Evolutionary conservation across 2,888 invertebrate genomes (phyloP).

Genomic region (Thumatha senex): DNA sequence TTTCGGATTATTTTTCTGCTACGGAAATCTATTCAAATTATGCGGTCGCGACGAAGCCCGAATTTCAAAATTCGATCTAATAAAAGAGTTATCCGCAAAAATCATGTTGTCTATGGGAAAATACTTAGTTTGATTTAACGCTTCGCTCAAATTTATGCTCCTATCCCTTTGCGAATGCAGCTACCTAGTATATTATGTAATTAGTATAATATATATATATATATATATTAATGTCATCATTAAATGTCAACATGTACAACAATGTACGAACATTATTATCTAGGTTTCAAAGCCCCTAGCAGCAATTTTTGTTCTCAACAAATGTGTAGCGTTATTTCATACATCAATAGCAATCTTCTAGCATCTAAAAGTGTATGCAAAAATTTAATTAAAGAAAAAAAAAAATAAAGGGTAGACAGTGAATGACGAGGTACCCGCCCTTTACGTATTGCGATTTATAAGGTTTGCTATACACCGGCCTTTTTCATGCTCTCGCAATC

Average conservation of each 20-base stretch:
- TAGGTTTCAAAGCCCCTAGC: constrained; percentile 2
- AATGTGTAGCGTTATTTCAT: constrained; percentile 34
- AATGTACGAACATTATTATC: not conserved
- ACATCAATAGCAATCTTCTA: not conserved
- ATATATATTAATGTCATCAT: not conserved
- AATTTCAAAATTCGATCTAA: no score
- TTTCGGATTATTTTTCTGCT: no score
- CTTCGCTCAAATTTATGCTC: no score
- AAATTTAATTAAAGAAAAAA: constrained; percentile 75
- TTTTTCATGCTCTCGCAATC: constrained; percentile 64
- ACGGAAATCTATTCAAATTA: no score
- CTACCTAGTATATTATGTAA: no score
- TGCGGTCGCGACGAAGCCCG: no score
- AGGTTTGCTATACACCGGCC: constrained; percentile 54
- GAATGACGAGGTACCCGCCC: constrained; percentile 69
- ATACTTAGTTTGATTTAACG: no score
- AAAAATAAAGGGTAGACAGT: constrained; percentile 60
- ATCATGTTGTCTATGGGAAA: no score
- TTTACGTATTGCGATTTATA: constrained; percentile 71
- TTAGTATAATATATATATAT: no score
- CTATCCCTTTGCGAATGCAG: no score
- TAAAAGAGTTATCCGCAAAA: no score
- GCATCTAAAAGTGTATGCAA: constrained; percentile 44
- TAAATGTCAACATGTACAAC: not conserved
- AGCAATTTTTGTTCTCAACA: constrained; percentile 9